Conservation (phyloP, 2,888 invertebrate species). For the Leptura quadrifasciata region DNA sequence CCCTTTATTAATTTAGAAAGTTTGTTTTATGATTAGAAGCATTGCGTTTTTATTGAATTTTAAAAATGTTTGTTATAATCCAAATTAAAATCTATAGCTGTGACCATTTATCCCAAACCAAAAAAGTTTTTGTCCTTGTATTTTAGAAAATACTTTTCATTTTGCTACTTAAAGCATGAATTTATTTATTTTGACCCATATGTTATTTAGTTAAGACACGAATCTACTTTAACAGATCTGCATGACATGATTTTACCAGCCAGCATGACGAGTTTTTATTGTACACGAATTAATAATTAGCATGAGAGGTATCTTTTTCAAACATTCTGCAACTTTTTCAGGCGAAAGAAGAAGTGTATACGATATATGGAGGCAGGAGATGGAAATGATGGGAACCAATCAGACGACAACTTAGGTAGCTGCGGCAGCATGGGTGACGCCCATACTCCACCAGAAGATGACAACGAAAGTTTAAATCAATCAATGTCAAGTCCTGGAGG, state of each 20-base stretch:
- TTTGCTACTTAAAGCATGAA: conserved; percentile 30
- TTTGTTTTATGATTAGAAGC: background rate
- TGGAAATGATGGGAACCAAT: conserved; percentile 79
- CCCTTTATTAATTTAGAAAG: background rate
- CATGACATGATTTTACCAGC: conserved; percentile 23
- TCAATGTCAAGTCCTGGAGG: conserved; percentile 80
- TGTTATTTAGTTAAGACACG: background rate
- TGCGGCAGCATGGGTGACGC: conserved; percentile 87
- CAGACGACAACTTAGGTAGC: conserved; percentile 86
- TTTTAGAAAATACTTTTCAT: conserved; percentile 6
- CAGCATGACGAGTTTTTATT: conserved; percentile 31
- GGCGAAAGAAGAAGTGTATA: conserved; percentile 98
- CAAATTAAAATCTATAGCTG: too few species aligned
- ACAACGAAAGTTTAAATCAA: conserved; percentile 79
- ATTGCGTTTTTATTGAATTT: background rate
- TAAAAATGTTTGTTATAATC: too few species aligned
- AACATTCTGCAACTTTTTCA: conserved; percentile 73
- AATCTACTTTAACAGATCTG: conserved; percentile 35
- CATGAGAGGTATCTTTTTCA: background rate
- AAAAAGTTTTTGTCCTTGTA: conserved; percentile 29
- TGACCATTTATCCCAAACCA: background rate
- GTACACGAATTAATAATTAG: conserved; percentile 21
- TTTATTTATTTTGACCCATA: conserved; percentile 27
- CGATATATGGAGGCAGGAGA: conserved; percentile 93
- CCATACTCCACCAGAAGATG: conserved; percentile 81